phyloP scores from a whole-genome alignment of 2,797 vertebrate species.

The Ficedula albicollis region DNA sequence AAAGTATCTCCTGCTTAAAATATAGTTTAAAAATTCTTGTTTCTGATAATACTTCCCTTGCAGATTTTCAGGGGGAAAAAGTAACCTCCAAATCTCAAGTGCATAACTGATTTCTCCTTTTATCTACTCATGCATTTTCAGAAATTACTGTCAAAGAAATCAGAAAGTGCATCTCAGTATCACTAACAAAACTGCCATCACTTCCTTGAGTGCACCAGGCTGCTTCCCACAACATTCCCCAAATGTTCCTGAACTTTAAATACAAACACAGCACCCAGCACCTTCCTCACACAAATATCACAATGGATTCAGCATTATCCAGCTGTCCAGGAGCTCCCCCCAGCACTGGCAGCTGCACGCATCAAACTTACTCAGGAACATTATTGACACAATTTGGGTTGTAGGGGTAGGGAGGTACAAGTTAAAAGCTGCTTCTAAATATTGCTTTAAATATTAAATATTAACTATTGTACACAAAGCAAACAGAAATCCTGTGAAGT shows the following conservation, averaged over 20 bases:
- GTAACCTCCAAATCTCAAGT: not conserved
- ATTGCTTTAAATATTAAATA: too few relatives aligned
- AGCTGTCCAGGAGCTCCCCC: not conserved
- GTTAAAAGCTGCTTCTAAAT: not conserved
- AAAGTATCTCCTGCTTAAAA: not conserved
- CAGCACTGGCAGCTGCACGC: not conserved
- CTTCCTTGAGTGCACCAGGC: not conserved
- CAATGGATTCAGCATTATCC: not conserved
- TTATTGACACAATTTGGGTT: not conserved
- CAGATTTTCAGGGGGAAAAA: not conserved
- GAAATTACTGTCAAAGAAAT: not conserved
- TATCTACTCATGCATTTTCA: not conserved
- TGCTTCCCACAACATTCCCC: not conserved
- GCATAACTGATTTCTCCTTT: not conserved
- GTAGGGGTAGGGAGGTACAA: not conserved
- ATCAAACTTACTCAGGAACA: not conserved
- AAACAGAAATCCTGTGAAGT: not conserved
- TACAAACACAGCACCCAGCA: not conserved
- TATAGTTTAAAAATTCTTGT: not conserved
- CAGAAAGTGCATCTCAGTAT: not conserved
- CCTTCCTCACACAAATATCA: not conserved
- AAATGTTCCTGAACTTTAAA: not conserved
- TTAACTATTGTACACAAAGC: not conserved
- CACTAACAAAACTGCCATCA: not conserved
- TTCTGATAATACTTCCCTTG: not conserved